These are phyloP conservation scores for Notospermus geniculatus DNA, from an alignment of 1,140 invertebrate species.

Conservation along the genomic window DNA sequence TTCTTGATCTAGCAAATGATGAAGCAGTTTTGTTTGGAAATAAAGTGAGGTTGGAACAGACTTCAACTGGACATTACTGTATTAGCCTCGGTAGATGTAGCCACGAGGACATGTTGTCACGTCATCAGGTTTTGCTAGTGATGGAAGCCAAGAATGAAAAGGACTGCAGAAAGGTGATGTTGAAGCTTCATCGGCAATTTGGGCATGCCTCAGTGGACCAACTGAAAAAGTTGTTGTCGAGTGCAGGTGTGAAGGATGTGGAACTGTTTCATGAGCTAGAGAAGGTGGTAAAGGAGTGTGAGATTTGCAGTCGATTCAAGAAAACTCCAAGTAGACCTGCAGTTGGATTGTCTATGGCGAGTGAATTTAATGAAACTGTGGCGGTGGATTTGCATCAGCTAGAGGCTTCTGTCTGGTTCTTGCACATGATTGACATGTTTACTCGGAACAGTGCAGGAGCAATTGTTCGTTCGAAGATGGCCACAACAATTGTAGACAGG, in stretches of 20 bases:
- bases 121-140: not conserved
- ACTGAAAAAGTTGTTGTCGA: conserved; percentile 16
- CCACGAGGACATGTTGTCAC: not conserved
- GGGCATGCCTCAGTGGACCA: conserved; percentile 21
- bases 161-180: conserved; percentile 6
- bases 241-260: conserved; percentile 11
- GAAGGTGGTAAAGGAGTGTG: conserved; percentile 12
- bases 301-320: no score
- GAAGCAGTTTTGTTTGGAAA: conserved; percentile 19
- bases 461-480: no score
- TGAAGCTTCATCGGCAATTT: conserved; percentile 28
- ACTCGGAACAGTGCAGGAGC: no score
- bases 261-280: not conserved
- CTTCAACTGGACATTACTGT: conserved; percentile 26
- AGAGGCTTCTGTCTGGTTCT: no score
- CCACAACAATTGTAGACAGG: no score
- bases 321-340: no score
- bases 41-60: conserved; percentile 20
- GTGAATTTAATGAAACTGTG: no score
- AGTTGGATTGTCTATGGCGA: no score
- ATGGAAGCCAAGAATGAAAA: conserved; percentile 10
- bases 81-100: conserved; percentile 11
- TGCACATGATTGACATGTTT: no score
- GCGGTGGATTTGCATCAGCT: no score
- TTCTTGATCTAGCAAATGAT: conserved; percentile 22